Percentiles rank a stretch among this genome's conserved stretches.
These are phyloP conservation scores for Gadus chalcogrammus DNA, from an alignment of 2,113 vertebrate genomes.

Conservation along the genomic window DNA sequence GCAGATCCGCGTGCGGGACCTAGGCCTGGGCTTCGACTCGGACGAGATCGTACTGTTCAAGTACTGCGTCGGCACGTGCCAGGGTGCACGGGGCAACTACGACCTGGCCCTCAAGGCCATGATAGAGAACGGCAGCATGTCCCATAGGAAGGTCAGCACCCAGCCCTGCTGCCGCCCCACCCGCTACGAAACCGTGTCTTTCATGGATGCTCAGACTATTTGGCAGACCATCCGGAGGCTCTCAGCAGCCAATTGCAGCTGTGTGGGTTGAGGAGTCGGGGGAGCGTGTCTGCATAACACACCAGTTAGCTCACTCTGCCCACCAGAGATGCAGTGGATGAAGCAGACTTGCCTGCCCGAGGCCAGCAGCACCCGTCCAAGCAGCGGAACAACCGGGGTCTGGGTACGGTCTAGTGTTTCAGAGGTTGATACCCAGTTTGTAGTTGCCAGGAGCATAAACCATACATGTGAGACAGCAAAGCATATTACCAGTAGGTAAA, in stretches of 20 bases:
- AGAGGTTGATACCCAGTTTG: too few species aligned
- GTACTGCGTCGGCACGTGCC: conserved; percentile 87
- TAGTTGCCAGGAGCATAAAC: too few species aligned
- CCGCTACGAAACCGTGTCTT: conserved; percentile 82
- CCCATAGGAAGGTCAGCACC: conserved; percentile 61
- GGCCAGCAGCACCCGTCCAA: too few species aligned
- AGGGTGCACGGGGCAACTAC: conserved; percentile 76
- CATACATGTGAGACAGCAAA: too few species aligned
- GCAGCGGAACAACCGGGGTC: too few species aligned
- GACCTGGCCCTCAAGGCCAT: conserved; percentile 80
- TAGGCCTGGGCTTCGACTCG: conserved; percentile 86
- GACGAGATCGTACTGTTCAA: conserved; percentile 87
- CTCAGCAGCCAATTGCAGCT: conserved; percentile 85
- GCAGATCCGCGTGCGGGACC: conserved; percentile 80
- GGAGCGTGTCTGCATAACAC: background rate
- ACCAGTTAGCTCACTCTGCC: too few species aligned
- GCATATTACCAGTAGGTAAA: too few species aligned
- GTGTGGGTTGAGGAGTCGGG: conserved; percentile 74
- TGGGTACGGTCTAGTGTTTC: too few species aligned
- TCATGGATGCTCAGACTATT: conserved; percentile 84
- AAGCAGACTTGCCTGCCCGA: too few species aligned
- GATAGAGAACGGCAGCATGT: conserved; percentile 65
- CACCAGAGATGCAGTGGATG: too few species aligned
- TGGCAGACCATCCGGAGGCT: conserved; percentile 84
- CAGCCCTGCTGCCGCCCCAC: conserved; percentile 88